Evolutionary conservation across 2,888 invertebrate genomes (phyloP).

Genomic region (Drosophila bunnanda): DNA sequence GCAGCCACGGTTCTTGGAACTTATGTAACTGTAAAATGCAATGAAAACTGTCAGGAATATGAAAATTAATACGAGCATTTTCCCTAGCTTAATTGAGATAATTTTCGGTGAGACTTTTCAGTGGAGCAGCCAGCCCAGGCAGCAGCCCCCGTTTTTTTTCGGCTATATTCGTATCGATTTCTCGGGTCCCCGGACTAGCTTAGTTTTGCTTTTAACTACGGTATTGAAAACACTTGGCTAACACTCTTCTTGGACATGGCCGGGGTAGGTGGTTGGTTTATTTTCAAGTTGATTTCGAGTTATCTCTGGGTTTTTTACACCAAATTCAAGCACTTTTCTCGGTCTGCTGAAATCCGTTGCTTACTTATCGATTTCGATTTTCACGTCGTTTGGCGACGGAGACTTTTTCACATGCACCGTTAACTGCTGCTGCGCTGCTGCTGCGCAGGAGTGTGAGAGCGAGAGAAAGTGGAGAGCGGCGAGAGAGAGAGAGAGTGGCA

Average conservation of each 20-base stretch:
- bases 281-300: slow-evolving; percentile 39
- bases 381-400: slow-evolving; percentile 56
- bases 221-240: slow-evolving; percentile 63
- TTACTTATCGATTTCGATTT: slow-evolving; percentile 81
- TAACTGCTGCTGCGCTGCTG: slow-evolving; percentile 51
- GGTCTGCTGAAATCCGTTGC: slow-evolving; percentile 51
- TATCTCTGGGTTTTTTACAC: slow-evolving; percentile 31
- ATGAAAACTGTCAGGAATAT: slow-evolving; percentile 4
- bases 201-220: slow-evolving; percentile 22
- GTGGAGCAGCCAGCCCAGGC: slow-evolving; percentile 21
- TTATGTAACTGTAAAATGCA: slow-evolving; percentile 40
- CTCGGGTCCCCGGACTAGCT: slow-evolving; percentile 25
- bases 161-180: slow-evolving; percentile 36
- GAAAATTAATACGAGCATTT: background rate
- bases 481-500: slow-evolving; percentile 5
- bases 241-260: slow-evolving; percentile 84
- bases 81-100: slow-evolving; percentile 1
- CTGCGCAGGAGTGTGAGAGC: slow-evolving; percentile 39
- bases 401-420: slow-evolving; percentile 59
- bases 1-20: slow-evolving; percentile 8
- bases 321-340: slow-evolving; percentile 53
- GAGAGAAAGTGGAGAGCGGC: slow-evolving; percentile 3
- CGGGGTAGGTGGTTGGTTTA: slow-evolving; percentile 39
- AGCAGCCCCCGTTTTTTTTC: slow-evolving; percentile 33
- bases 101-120: slow-evolving; percentile 16